Evolutionary conservation across 2,797 vertebrate genomes (phyloP).

Genomic region (Chaunax sp.): DNA sequence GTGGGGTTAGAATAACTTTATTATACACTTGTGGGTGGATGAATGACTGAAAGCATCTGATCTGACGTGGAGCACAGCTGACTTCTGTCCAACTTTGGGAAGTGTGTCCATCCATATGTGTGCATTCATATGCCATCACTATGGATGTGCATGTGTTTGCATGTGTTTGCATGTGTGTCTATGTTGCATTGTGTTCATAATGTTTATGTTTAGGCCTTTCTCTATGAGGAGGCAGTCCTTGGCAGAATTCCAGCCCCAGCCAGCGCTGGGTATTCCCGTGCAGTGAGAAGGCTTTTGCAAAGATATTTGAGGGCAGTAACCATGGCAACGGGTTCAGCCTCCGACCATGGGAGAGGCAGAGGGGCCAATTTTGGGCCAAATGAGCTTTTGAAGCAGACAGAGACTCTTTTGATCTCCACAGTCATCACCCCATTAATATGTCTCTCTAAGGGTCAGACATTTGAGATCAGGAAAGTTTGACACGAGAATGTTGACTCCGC

Average conservation of each 20-base stretch:
- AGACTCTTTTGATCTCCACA: constrained; percentile 53
- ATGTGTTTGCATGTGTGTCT: constrained; percentile 17
- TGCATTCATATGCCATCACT: background rate
- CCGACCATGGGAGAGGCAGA: constrained; percentile 60
- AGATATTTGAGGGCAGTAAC: constrained; percentile 65
- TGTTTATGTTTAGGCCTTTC: constrained; percentile 21
- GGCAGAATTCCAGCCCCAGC: background rate
- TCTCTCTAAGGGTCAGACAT: constrained; percentile 37
- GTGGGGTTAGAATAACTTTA: constrained; percentile 71
- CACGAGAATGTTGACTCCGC: constrained; percentile 13
- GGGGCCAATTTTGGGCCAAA: constrained; percentile 62
- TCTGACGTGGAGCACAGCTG: constrained; percentile 38
- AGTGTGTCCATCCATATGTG: constrained; percentile 4
- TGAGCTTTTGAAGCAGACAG: constrained; percentile 56
- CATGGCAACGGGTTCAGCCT: constrained; percentile 63
- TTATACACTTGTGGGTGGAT: constrained; percentile 64
- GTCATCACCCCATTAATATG: constrained; percentile 52
- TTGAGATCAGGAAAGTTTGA: constrained; percentile 19
- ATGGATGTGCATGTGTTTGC: constrained; percentile 3
- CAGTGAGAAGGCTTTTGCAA: constrained; percentile 50
- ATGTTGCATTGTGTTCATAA: constrained; percentile 1
- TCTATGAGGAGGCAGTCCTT: constrained; percentile 17
- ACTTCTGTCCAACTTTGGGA: constrained; percentile 15
- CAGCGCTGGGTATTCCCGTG: constrained; percentile 55
- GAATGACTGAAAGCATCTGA: constrained; percentile 52